A percentile compares a stretch with the other conserved stretches of the same genome.
These are phyloP conservation scores for Phytoseiulus persimilis DNA, from an alignment of 2,888 invertebrate genomes.

Conservation along the genomic window DNA sequence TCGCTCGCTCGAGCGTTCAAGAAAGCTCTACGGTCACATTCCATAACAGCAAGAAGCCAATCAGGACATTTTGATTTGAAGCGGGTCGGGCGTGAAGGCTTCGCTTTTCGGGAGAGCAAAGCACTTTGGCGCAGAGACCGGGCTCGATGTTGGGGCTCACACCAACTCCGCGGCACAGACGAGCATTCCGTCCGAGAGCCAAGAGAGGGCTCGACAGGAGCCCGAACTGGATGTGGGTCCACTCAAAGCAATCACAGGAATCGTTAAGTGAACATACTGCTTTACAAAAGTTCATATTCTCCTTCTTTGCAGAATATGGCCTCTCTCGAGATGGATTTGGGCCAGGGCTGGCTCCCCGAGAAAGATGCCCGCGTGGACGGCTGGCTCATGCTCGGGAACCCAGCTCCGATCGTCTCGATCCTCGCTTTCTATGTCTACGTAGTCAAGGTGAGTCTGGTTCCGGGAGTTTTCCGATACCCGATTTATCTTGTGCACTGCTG, in stretches of 20 bases:
- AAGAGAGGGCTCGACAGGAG: no score
- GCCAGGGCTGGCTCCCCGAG: slow-evolving; percentile 26
- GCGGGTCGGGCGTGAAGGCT: not conserved
- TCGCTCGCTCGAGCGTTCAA: not conserved
- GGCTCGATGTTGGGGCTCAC: no score
- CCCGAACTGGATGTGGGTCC: no score
- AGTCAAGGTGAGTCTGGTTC: slow-evolving; percentile 8
- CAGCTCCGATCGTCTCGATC: not conserved
- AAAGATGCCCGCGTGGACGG: slow-evolving; percentile 35
- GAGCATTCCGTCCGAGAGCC: no score
- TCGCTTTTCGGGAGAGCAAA: not conserved
- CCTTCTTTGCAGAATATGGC: slow-evolving; percentile 12
- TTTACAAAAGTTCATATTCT: no score
- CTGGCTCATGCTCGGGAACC: slow-evolving; percentile 15
- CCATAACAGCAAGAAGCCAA: not conserved
- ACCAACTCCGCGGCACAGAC: no score
- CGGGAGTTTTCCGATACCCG: no score
- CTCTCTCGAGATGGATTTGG: slow-evolving; percentile 13
- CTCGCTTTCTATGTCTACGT: slow-evolving; percentile 8
- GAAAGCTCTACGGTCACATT: not conserved
- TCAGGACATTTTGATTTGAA: not conserved
- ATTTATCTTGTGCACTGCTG: no score
- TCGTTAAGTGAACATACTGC: no score
- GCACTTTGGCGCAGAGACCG: not conserved
- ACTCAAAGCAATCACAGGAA: no score